phyloP scores from a whole-genome alignment of 2,888 invertebrate genomes.

The Agriotes lineatus region DNA sequence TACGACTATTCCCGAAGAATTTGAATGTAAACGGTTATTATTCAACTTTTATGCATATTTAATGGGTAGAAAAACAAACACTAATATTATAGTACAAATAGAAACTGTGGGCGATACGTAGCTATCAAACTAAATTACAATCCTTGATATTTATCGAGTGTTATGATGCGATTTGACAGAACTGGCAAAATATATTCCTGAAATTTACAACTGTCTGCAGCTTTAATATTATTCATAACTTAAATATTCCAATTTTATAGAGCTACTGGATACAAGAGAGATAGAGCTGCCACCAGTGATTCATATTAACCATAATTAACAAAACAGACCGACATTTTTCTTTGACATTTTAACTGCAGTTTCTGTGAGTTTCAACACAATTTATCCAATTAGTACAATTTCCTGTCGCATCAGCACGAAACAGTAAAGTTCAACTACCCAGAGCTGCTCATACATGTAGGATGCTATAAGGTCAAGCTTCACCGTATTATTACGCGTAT shows the following conservation, averaged over 20 bases:
- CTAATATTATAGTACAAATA: background rate
- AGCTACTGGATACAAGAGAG: no score
- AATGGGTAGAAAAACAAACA: background rate
- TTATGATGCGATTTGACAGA: no score
- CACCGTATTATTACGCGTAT: slow-evolving; percentile 21
- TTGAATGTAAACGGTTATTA: background rate
- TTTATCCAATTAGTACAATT: slow-evolving; percentile 39
- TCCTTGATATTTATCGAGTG: no score
- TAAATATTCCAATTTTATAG: no score
- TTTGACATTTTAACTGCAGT: background rate
- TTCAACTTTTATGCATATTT: background rate
- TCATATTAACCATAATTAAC: no score
- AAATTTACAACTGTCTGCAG: no score
- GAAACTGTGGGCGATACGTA: no score
- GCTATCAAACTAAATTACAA: no score
- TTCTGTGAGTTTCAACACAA: slow-evolving; percentile 20
- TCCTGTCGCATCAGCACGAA: slow-evolving; percentile 38
- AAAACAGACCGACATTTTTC: background rate
- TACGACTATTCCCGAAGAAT: slow-evolving; percentile 12
- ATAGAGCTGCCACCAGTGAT: no score
- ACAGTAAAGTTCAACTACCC: slow-evolving; percentile 37
- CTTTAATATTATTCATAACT: no score
- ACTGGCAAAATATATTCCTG: no score
- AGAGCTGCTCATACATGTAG: background rate
- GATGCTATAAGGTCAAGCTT: slow-evolving; percentile 9